These are phyloP conservation scores for Thymallus thymallus DNA, from an alignment of 2,113 vertebrate species.

Conservation along the genomic window DNA sequence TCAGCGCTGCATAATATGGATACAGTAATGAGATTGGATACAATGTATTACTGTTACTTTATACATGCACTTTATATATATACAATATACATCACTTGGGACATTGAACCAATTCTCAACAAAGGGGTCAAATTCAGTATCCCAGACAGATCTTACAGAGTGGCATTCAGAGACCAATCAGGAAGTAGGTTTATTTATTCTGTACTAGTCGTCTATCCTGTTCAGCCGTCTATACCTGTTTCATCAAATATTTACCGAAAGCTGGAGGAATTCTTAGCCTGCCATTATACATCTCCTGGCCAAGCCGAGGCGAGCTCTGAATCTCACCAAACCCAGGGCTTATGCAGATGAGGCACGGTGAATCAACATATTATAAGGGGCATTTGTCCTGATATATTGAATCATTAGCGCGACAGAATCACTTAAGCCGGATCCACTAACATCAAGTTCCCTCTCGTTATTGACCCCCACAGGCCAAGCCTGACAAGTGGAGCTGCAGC, in stretches of 20 bases:
- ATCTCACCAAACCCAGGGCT: slow-evolving; percentile 68
- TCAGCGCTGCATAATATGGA: too few species aligned
- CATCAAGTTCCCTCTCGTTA: slow-evolving; percentile 94
- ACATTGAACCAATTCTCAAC: too few species aligned
- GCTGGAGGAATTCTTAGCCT: slow-evolving; percentile 28
- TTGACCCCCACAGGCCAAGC: slow-evolving; percentile 87
- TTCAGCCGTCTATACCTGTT: slow-evolving; percentile 25
- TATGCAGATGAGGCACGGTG: slow-evolving; percentile 85
- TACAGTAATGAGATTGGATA: too few species aligned
- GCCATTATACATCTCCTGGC: slow-evolving; percentile 31
- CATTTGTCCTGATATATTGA: slow-evolving; percentile 95
- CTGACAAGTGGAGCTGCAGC: slow-evolving; percentile 92
- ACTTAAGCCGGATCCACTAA: slow-evolving; percentile 93
- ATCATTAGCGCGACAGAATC: slow-evolving; percentile 93
- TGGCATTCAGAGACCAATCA: not conserved
- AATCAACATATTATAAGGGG: slow-evolving; percentile 93
- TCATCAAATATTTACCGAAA: slow-evolving; percentile 66
- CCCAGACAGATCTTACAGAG: not conserved
- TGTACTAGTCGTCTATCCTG: not conserved
- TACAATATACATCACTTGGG: too few species aligned
- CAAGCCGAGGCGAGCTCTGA: slow-evolving; percentile 20
- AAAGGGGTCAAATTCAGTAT: too few species aligned
- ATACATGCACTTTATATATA: too few species aligned
- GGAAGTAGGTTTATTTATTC: slow-evolving; percentile 24
- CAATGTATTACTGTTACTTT: too few species aligned